Evolutionary conservation across 2,797 vertebrate species (phyloP), one percentile per base, ranked within the genome.

Genomic region (Leptodactylus fallax): DNA sequence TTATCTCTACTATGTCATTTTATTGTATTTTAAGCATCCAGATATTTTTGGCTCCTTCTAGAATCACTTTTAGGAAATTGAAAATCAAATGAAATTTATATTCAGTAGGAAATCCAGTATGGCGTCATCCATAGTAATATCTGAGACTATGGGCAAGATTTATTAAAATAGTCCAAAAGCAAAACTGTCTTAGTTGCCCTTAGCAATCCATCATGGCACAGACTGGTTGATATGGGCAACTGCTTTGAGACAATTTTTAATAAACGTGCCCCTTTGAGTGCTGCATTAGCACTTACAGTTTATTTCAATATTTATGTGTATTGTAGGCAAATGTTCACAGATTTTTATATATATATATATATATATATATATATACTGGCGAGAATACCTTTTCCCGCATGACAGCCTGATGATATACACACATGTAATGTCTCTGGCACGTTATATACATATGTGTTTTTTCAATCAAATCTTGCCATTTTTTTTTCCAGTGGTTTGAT

Each of bases 401-500:
- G 19, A 9, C 21, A 76, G 36, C 5, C 6, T 63, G 21, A 63
- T 81, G 21, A 45, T 47, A 12, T 61, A 63, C 6, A 23, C 78
- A 36, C 77, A 58, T 58, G 53, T 79, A 61, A 80, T 47, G 56
- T 60, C 13, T 61, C 55, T 61, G 56, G 27, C 55, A 80, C 78
- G 58, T 45, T 63, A 45, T 19, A 47, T 17, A 12, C 27, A 21
- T 23, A 36, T 10, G 79, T 81, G 58, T 23, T 81, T 63, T 49
- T 63, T 49, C 79, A n/a, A 81, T 81, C 79, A 63, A 2, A 21
- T 47, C 6, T 6, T n/a, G 58, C 10, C 10, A 25, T 58, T 25
- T 63, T n/a, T n/a, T 45, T 79, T 81, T 81, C 79, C 58, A 81
- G 17, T 5, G 17, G 23, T 25, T 19, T 17, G 77, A 19, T 79